phyloP scores from a whole-genome alignment of 2,888 invertebrate species.

The Cerastis leucographa region DNA sequence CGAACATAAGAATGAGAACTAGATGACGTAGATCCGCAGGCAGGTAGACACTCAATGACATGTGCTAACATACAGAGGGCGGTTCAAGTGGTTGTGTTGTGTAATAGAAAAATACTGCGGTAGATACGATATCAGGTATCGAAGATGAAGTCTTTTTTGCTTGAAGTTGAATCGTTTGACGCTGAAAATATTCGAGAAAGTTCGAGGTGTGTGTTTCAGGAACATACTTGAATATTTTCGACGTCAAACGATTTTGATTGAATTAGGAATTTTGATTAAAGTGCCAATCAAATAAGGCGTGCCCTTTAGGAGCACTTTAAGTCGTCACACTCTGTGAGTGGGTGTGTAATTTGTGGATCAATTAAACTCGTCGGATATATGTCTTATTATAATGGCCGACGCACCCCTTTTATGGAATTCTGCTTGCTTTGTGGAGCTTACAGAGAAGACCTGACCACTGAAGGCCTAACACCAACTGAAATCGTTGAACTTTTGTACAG shows the following conservation, averaged over 20 bases:
- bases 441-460: neutral
- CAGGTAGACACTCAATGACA: neutral
- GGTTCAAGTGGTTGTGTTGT: neutral
- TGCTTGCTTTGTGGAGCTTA: neutral
- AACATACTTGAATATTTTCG: conserved; percentile 1
- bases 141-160: neutral
- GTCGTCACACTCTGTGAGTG: conserved; percentile 1
- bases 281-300: conserved; percentile 24
- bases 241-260: neutral
- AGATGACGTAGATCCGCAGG: conserved; percentile 21
- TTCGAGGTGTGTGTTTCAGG: neutral
- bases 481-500: neutral
- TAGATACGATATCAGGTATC: neutral
- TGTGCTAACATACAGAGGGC: conserved; percentile 24
- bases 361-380: neutral
- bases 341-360: neutral
- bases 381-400: neutral
- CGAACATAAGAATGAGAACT: conserved; percentile 53
- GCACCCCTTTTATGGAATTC: neutral
- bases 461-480: neutral
- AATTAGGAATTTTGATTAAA: conserved; percentile 18
- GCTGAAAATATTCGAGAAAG: conserved; percentile 10
- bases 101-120: neutral
- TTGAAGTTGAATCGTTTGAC: neutral
- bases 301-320: conserved; percentile 10